Conservation (phyloP, 1,140 invertebrate genomes). For the Wasmannia auropunctata region DNA sequence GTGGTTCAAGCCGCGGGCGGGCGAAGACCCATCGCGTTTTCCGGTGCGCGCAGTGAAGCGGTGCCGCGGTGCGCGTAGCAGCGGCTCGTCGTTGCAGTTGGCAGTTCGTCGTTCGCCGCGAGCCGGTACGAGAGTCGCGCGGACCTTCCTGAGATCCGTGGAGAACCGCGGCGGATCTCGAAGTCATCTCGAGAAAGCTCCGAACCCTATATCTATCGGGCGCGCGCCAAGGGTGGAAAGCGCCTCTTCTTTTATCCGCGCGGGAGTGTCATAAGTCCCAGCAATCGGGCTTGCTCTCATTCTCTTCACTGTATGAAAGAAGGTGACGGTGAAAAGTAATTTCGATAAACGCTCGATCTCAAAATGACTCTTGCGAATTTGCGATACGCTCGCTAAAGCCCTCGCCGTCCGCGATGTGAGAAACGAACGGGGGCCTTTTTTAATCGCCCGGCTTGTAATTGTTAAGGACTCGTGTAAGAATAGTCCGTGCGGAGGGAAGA, state of each 20-base stretch:
- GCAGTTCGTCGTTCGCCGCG: neutral
- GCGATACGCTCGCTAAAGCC: neutral
- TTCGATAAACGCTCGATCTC: neutral
- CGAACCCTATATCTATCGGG: too few species aligned
- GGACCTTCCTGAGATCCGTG: neutral
- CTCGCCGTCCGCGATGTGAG: neutral
- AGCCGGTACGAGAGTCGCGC: neutral
- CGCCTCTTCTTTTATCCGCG: neutral
- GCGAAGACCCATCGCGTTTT: neutral
- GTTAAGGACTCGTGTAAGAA: neutral
- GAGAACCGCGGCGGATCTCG: neutral
- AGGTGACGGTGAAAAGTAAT: neutral
- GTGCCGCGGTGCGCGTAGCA: neutral
- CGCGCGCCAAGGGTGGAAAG: neutral
- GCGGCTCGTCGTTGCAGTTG: conserved; percentile 13
- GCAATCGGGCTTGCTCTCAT: neutral
- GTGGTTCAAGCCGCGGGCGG: neutral
- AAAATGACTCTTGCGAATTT: neutral
- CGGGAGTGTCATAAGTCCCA: neutral
- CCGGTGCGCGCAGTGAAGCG: conserved; percentile 12
- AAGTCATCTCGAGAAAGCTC: neutral
- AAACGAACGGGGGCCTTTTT: too few species aligned
- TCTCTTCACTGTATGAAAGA: neutral
- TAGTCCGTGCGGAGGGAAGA: neutral
- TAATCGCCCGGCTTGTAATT: neutral